phyloP scores from a whole-genome alignment of 2,888 invertebrate genomes.

The Proisotoma minuta region DNA sequence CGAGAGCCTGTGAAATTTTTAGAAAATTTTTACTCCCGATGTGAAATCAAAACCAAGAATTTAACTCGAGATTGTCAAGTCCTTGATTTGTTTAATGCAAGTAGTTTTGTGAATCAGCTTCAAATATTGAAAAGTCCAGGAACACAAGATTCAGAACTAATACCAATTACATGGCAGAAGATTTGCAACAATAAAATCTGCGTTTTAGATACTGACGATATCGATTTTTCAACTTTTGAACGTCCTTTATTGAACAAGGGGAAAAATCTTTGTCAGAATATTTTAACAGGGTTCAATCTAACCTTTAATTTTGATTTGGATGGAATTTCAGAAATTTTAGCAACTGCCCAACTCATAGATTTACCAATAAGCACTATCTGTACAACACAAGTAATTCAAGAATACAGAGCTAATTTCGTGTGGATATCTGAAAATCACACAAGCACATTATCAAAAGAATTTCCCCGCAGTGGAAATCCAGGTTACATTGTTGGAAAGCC shows the following conservation, averaged over 20 bases:
- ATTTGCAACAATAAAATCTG: background rate
- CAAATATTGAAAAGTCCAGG: constrained; percentile 29
- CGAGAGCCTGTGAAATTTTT: constrained; percentile 53
- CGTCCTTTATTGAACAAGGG: constrained; percentile 14
- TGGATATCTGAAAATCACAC: constrained; percentile 22
- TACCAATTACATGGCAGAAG: background rate
- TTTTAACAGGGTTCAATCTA: constrained; percentile 51
- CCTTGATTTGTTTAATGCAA: constrained; percentile 45
- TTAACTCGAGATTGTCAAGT: constrained; percentile 30
- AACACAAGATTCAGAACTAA: background rate
- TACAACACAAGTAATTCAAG: constrained; percentile 24
- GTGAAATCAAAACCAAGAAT: constrained; percentile 52
- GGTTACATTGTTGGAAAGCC: constrained; percentile 68
- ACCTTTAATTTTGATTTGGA: constrained; percentile 55
- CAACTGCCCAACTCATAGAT: constrained; percentile 52
- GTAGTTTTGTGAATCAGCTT: constrained; percentile 26
- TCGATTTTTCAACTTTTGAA: constrained; percentile 3
- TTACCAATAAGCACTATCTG: constrained; percentile 41
- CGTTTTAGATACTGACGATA: background rate
- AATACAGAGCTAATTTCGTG: constrained; percentile 30
- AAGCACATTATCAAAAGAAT: constrained; percentile 21
- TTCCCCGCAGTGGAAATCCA: constrained; percentile 66
- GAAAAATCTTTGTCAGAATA: constrained; percentile 50
- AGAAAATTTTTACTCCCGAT: constrained; percentile 48
- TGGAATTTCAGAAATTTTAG: constrained; percentile 53